phyloP scores from a whole-genome alignment of 2,797 vertebrate species.

The Xyrichtys novacula region DNA sequence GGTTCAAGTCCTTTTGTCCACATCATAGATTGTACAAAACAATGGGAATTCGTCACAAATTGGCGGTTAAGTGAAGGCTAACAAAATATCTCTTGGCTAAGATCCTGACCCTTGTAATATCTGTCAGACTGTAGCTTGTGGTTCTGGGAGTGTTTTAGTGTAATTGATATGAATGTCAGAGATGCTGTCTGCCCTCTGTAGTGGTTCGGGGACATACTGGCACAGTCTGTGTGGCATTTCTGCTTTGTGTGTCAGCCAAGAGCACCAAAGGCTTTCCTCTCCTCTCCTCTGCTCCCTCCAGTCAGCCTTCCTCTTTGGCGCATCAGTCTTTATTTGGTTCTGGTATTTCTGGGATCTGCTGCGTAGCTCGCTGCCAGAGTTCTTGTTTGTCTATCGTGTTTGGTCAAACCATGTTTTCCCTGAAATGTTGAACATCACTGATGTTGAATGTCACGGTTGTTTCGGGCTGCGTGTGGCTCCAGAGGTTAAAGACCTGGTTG shows the following conservation, averaged over 20 bases:
- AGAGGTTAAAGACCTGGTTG: conserved; percentile 51
- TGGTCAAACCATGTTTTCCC: conserved; percentile 73
- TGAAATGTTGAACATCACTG: conserved; percentile 68
- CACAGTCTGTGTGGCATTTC: conserved; percentile 58
- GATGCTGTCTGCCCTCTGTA: conserved; percentile 48
- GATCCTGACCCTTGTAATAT: neutral
- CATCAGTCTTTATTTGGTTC: conserved; percentile 68
- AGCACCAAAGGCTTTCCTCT: conserved; percentile 68
- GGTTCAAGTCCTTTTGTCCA: no score
- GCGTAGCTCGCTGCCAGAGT: conserved; percentile 25
- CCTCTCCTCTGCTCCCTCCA: conserved; percentile 45
- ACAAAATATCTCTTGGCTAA: neutral
- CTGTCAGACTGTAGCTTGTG: conserved; percentile 20
- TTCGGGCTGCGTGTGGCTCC: conserved; percentile 50
- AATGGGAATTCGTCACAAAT: neutral
- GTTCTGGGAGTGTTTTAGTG: conserved; percentile 31
- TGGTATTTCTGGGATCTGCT: conserved; percentile 56
- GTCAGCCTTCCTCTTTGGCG: conserved; percentile 53
- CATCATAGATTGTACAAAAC: no score
- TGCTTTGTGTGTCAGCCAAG: conserved; percentile 57
- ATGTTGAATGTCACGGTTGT: conserved; percentile 55
- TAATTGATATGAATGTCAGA: conserved; percentile 58
- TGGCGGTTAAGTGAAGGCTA: neutral
- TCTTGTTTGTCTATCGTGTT: conserved; percentile 70
- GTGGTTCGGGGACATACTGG: conserved; percentile 61